phyloP scores from a whole-genome alignment of 2,113 vertebrate genomes.

The Canis aureus region DNA sequence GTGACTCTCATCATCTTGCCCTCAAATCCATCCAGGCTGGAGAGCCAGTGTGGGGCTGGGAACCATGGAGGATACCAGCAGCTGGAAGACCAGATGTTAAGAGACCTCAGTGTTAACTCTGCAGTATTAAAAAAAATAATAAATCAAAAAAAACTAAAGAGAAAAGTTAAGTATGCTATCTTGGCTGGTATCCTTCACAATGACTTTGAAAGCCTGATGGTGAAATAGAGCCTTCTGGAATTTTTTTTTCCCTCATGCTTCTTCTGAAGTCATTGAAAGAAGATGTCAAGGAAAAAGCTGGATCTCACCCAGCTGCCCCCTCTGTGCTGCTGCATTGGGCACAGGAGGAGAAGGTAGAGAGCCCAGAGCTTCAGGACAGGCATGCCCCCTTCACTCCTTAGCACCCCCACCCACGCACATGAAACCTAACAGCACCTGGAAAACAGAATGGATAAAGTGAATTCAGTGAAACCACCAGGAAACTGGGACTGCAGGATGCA shows the following conservation, averaged over 20 bases:
- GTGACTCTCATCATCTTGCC: conserved; percentile 58
- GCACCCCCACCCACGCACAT: accelerated
- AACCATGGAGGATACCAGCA: conserved; percentile 69
- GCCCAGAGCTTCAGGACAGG: neutral
- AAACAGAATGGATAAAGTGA: neutral
- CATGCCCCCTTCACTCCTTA: neutral
- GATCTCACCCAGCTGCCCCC: neutral
- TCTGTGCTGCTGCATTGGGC: neutral
- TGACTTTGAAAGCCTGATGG: conserved; percentile 71
- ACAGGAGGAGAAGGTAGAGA: neutral
- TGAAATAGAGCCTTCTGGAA: conserved; percentile 8
- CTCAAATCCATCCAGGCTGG: conserved; percentile 65
- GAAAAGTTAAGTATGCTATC: conserved; percentile 57
- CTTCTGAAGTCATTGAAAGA: conserved; percentile 44
- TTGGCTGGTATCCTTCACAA: conserved; percentile 66
- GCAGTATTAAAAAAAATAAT: conserved; percentile 53
- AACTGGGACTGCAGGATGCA: neutral
- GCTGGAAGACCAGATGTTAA: conserved; percentile 87
- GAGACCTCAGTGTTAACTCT: conserved; percentile 79
- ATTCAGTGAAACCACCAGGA: neutral
- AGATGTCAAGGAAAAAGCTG: neutral
- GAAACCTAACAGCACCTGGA: neutral
- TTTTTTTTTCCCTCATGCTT: neutral
- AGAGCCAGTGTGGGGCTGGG: conserved; percentile 39
- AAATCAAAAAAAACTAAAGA: conserved; percentile 61